Evolutionary conservation across 2,888 invertebrate genomes (phyloP).

Genomic region (Apoda limacodes): DNA sequence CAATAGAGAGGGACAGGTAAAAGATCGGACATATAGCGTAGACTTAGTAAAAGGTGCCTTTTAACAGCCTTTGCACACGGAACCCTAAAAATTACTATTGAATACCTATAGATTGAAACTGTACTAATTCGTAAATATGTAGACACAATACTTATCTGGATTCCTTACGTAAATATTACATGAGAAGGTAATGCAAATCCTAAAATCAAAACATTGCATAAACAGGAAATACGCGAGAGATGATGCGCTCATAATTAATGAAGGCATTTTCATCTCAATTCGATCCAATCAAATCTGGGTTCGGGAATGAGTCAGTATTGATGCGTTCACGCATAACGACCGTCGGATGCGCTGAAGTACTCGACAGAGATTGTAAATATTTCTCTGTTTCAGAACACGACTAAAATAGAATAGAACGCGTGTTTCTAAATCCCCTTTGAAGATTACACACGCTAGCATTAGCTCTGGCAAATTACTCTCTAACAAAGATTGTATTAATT

Average conservation of each 20-base stretch:
- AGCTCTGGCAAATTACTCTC: slow-evolving; percentile 70
- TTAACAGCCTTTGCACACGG: too few species aligned
- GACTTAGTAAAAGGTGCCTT: too few species aligned
- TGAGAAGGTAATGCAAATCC: slow-evolving; percentile 3
- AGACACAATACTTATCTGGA: too few species aligned
- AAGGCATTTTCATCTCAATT: slow-evolving; percentile 44
- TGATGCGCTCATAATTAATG: slow-evolving; percentile 39
- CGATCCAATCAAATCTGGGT: slow-evolving; percentile 51
- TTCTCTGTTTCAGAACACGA: slow-evolving; percentile 68
- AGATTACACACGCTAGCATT: slow-evolving; percentile 68
- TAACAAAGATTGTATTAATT: slow-evolving; percentile 71
- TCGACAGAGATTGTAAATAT: slow-evolving; percentile 65
- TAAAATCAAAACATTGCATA: slow-evolving; percentile 16
- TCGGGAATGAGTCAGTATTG: slow-evolving; percentile 50
- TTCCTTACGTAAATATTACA: neutral
- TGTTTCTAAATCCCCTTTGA: slow-evolving; percentile 70
- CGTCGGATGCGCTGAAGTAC: slow-evolving; percentile 69
- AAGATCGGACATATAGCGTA: too few species aligned
- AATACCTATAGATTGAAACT: too few species aligned
- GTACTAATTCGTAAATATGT: too few species aligned
- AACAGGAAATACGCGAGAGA: too few species aligned
- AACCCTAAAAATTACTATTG: too few species aligned
- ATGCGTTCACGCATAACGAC: slow-evolving; percentile 63
- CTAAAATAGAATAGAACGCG: slow-evolving; percentile 68
- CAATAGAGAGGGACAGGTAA: too few species aligned